Evolutionary conservation across 2,797 vertebrate species (phyloP).

Genomic region (Bovichtus diacanthus): DNA sequence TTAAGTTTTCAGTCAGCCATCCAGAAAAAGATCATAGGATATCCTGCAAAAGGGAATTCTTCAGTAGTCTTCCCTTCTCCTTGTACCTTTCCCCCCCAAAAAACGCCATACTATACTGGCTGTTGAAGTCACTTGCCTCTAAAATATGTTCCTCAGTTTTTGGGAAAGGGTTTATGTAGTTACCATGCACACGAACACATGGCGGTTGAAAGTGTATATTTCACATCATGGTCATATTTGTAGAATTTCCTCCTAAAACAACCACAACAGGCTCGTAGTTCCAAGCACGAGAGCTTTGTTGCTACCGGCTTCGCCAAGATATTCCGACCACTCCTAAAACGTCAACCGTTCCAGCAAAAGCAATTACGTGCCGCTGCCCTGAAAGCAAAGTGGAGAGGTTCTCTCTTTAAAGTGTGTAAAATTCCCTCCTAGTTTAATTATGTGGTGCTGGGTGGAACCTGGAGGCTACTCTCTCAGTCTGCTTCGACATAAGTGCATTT

Average conservation of each 20-base stretch:
- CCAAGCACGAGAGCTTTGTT: slow-evolving; percentile 74
- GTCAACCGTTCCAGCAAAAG: slow-evolving; percentile 76
- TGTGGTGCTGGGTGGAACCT: slow-evolving; percentile 81
- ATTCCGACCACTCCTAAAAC: slow-evolving; percentile 81
- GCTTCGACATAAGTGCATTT: slow-evolving; percentile 70
- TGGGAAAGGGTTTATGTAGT: slow-evolving; percentile 17
- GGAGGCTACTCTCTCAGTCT: slow-evolving; percentile 60
- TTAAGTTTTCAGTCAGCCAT: slow-evolving; percentile 90
- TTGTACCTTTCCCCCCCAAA: slow-evolving; percentile 21
- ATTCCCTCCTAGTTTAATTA: slow-evolving; percentile 82
- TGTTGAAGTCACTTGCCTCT: slow-evolving; percentile 20
- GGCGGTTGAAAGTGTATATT: slow-evolving; percentile 36
- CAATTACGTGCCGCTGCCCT: slow-evolving; percentile 79
- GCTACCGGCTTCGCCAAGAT: slow-evolving; percentile 74
- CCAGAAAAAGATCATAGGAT: slow-evolving; percentile 88
- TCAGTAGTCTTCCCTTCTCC: slow-evolving; percentile 42
- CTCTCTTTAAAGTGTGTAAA: slow-evolving; percentile 79
- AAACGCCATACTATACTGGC: slow-evolving; percentile 31
- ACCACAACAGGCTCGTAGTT: slow-evolving; percentile 71
- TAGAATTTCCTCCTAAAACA: slow-evolving; percentile 67
- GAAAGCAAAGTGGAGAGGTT: slow-evolving; percentile 76
- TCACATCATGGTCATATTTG: slow-evolving; percentile 61
- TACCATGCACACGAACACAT: slow-evolving; percentile 34
- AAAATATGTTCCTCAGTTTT: slow-evolving; percentile 21
- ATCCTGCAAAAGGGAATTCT: slow-evolving; percentile 76